Evolutionary conservation across 2,113 vertebrate genomes (phyloP).

Genomic region (Sigmodon hispidus): DNA sequence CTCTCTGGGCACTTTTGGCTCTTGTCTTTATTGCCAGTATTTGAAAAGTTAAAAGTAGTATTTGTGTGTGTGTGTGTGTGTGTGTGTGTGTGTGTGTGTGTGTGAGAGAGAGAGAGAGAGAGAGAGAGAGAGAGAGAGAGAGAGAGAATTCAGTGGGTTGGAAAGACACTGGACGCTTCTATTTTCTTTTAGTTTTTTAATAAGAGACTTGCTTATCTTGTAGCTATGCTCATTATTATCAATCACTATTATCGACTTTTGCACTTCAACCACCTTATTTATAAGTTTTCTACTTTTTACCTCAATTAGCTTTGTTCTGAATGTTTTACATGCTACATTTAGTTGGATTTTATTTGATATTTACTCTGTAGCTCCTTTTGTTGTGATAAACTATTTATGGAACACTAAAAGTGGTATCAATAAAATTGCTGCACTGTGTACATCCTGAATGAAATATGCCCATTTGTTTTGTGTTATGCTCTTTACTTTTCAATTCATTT

Average conservation of each 20-base stretch:
- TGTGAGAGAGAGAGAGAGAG: too few relatives aligned
- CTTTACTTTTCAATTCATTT: conserved; percentile 24
- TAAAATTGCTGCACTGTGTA: neutral
- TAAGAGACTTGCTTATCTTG: neutral
- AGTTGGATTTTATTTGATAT: conserved; percentile 7
- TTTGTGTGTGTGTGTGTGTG: neutral
- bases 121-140: too few relatives aligned
- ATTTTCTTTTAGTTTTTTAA: conserved; percentile 46
- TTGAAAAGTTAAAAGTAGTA: conserved; percentile 24
- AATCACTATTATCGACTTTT: neutral
- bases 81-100: neutral
- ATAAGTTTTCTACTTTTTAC: neutral
- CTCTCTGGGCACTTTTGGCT: neutral
- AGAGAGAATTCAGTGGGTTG: too few relatives aligned
- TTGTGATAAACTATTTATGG: neutral
- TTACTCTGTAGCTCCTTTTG: neutral
- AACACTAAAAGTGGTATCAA: neutral
- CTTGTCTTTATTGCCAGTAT: neutral
- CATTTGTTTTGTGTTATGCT: conserved; percentile 1
- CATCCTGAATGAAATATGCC: neutral
- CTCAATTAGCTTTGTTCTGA: conserved; percentile 8
- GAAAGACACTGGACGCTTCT: neutral
- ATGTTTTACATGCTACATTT: neutral
- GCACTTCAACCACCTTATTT: neutral
- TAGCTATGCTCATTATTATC: neutral